A percentile compares a stretch with the other conserved stretches of the same genome.
These are phyloP conservation scores for Agelas oroides DNA, from an alignment of 37 sponge, comb jelly and placozoan species.

Conservation along the genomic window DNA sequence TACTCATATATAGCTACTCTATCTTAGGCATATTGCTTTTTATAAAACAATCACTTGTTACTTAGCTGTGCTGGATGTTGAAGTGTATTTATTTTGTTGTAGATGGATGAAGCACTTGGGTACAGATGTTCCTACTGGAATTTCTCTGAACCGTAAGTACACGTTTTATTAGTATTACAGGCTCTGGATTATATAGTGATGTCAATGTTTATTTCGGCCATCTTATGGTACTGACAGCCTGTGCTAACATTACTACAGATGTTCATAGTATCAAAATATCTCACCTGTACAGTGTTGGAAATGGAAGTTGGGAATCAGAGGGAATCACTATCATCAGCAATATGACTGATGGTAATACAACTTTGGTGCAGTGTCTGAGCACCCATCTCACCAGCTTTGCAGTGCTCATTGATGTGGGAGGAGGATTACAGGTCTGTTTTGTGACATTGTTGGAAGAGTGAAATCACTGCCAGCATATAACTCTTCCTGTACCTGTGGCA, in stretches of 20 bases:
- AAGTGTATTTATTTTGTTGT: background rate
- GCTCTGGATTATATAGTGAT: no score
- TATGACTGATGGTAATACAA: background rate
- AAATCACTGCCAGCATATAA: no score
- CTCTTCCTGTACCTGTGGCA: no score
- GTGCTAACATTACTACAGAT: no score
- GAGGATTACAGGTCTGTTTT: constrained; percentile 7
- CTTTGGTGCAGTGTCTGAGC: constrained; percentile 27
- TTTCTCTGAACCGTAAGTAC: constrained; percentile 46
- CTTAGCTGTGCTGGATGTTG: background rate
- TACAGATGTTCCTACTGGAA: constrained; percentile 55
- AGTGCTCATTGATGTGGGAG: constrained; percentile 68
- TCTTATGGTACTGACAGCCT: no score
- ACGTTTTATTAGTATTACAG: no score
- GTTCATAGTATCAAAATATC: no score
- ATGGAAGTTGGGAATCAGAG: constrained; percentile 42
- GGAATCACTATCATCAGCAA: constrained; percentile 1
- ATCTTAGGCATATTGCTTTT: background rate
- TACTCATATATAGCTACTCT: background rate
- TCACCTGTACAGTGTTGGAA: constrained; percentile 10
- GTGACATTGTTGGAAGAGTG: no score
- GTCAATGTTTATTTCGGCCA: no score
- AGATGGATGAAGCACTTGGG: background rate
- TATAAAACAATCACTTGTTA: background rate
- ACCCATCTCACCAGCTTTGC: constrained; percentile 76